Evolutionary conservation across 2,888 invertebrate species (phyloP).

Genomic region (Stomorhina lunata): DNA sequence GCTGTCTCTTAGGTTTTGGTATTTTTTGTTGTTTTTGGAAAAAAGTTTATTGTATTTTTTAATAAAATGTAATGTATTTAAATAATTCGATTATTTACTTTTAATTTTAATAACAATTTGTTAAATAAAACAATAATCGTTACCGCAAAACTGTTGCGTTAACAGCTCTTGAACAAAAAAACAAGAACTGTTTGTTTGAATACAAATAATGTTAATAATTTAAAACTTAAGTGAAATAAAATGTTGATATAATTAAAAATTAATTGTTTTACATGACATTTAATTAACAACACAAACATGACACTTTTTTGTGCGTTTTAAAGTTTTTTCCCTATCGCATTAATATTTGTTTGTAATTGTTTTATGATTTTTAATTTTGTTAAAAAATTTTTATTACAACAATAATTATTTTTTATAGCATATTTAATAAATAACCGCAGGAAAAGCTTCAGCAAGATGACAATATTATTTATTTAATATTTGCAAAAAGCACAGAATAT

Average conservation of each 20-base stretch:
- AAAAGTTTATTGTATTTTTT: too few relatives aligned
- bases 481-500: not conserved
- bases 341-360: constrained; percentile 33
- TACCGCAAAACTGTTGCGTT: not conserved
- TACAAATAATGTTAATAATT: constrained; percentile 31
- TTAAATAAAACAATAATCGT: not conserved
- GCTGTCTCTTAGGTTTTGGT: too few relatives aligned
- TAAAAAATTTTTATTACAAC: not conserved
- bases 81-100: not conserved
- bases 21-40: too few relatives aligned
- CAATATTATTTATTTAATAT: not conserved
- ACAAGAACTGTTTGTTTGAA: constrained; percentile 5
- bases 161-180: not conserved
- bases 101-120: not conserved
- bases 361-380: constrained; percentile 2
- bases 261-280: constrained; percentile 59
- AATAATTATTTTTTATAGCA: constrained; percentile 10
- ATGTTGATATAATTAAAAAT: constrained; percentile 48
- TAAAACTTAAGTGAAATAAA: constrained; percentile 41
- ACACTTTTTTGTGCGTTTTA: constrained; percentile 14
- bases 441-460: not conserved
- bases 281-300: constrained; percentile 59
- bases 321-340: not conserved
- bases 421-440: not conserved
- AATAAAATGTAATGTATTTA: not conserved